Base-by-base conservation (phyloP, 2,888 invertebrate genomes). In the Amiota communis region DNA sequence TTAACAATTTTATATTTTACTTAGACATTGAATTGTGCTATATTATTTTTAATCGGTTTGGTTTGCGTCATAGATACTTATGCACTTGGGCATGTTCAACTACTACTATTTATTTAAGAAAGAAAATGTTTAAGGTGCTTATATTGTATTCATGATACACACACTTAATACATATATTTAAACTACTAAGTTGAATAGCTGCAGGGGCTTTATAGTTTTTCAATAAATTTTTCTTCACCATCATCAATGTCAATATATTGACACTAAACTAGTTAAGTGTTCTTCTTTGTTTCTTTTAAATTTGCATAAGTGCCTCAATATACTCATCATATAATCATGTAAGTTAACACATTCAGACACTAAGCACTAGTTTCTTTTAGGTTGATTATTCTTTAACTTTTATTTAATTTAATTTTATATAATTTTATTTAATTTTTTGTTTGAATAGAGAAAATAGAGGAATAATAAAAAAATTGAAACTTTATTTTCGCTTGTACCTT, bases 131-230 rank as follows among this genome's bases (percentile, higher is more conserved):
- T 36, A 6, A 36, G 3, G 36, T 36, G 36, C 6, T 36, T 36
- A 36, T 23, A 3, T 23, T 23, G 23, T 23, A 23, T 23, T 23
- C 36, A 36, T 6, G 36, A 36, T 23, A 23, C 23, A 36, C 36
- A 36, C 23, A 23, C 23, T 23, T 23, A 23, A 23, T 23, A 23
- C 23, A 23, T 23, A 23, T 3, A 23, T 47, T n/a, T n/a, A n/a
- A 70, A 59, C 36, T 73, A 49, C 68, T 36, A 75, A 80, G 70
- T 78, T 80, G 75, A 81, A 78, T 81, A 86, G 86, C 86, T 86
- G 86, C 85, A 84, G 86, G 81, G 80, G 23, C 80, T 81, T 78
- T 57, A 23, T 56, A 2, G 23, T 23, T 23, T 15, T n/a, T n/a
- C n/a, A n/a, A n/a, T n/a, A n/a, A n/a, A n/a, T n/a, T n/a, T n/a